Evolutionary conservation across 2,888 invertebrate species (phyloP).

Genomic region (Caenorhabditis sp.): DNA sequence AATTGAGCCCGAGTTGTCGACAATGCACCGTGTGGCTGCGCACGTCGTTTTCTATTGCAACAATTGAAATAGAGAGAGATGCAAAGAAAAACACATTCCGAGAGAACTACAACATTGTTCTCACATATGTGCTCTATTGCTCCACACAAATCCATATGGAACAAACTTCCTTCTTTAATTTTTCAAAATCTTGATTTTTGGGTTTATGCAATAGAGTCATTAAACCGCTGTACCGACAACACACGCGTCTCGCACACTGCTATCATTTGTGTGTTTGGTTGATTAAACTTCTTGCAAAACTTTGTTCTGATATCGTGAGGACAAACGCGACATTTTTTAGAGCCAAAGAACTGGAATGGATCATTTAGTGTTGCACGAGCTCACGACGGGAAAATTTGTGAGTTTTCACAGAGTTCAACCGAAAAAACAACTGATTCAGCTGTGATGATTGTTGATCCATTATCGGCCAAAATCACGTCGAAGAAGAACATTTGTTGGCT

Average conservation of each 20-base stretch:
- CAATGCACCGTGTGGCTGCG: conserved; percentile 21
- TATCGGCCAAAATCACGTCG: conserved; percentile 29
- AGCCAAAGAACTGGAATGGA: conserved; percentile 5
- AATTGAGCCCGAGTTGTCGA: conserved; percentile 36
- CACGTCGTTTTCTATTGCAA: conserved; percentile 21
- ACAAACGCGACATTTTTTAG: conserved; percentile 10
- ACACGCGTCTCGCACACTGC: too few relatives aligned
- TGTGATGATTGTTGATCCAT: conserved; percentile 27
- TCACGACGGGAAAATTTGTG: conserved; percentile 18
- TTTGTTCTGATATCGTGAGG: too few relatives aligned
- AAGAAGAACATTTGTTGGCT: conserved; percentile 16
- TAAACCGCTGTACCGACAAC: too few relatives aligned
- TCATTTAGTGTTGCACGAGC: conserved; percentile 16
- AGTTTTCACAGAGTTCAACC: too few relatives aligned
- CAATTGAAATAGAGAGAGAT: conserved; percentile 20
- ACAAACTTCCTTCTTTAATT: too few relatives aligned
- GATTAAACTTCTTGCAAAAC: too few relatives aligned
- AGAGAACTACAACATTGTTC: too few relatives aligned
- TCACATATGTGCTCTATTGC: too few relatives aligned
- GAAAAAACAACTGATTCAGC: conserved; percentile 19
- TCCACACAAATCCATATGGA: too few relatives aligned
- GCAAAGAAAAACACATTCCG: not conserved
- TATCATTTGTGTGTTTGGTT: too few relatives aligned
- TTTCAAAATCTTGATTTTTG: too few relatives aligned
- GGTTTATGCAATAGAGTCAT: too few relatives aligned